These are phyloP conservation scores for Mylabris phalerata DNA, from an alignment of 1,140 invertebrate genomes.

Conservation along the genomic window DNA sequence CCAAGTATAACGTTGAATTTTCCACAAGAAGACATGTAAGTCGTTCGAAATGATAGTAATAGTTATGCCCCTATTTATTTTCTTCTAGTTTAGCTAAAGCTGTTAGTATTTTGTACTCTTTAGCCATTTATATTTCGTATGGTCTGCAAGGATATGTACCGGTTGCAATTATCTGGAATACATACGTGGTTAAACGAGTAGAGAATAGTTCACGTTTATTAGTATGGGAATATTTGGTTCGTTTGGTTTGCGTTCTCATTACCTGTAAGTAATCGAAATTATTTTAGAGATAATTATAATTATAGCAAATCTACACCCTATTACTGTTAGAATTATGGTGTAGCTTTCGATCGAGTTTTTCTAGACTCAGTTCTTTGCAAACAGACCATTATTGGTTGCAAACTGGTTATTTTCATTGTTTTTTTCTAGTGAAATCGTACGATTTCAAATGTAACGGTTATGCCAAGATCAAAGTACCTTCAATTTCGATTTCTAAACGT, in stretches of 20 bases:
- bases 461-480: too few relatives aligned
- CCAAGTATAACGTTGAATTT: slow-evolving; percentile 67
- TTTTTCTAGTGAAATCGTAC: too few relatives aligned
- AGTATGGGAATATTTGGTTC: slow-evolving; percentile 56
- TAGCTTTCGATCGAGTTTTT: too few relatives aligned
- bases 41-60: slow-evolving; percentile 10
- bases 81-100: slow-evolving; percentile 64
- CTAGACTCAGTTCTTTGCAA: too few relatives aligned
- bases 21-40: slow-evolving; percentile 49
- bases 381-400: too few relatives aligned
- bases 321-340: too few relatives aligned
- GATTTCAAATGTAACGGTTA: too few relatives aligned
- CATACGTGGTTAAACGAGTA: slow-evolving; percentile 54
- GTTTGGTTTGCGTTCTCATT: slow-evolving; percentile 57
- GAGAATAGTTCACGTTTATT: slow-evolving; percentile 43
- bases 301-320: too few relatives aligned
- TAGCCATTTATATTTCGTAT: slow-evolving; percentile 87
- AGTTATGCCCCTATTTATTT: neutral
- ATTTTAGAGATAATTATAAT: too few relatives aligned
- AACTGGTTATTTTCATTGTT: too few relatives aligned
- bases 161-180: slow-evolving; percentile 81
- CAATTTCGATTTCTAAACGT: too few relatives aligned
- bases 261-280: slow-evolving; percentile 60
- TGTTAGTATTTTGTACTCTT: slow-evolving; percentile 76
- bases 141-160: slow-evolving; percentile 93